Evolutionary conservation across 1,140 invertebrate genomes (phyloP).

Genomic region (Melitaea cinxia): DNA sequence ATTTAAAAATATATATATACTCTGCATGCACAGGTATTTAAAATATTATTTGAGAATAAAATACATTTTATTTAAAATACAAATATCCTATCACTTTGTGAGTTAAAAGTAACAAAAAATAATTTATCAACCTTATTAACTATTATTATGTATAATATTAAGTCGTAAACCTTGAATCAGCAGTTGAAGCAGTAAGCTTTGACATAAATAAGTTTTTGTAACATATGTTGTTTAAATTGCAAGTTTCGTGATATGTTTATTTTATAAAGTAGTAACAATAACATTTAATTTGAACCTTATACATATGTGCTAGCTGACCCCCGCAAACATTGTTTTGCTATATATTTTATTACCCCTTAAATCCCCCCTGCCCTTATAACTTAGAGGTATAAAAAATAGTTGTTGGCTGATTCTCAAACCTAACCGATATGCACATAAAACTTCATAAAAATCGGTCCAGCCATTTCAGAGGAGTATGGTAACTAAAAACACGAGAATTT

Average conservation of each 20-base stretch:
- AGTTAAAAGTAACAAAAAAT: no score
- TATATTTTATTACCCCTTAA: no score
- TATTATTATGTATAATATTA: constrained; percentile 5
- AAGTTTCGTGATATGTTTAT: constrained; percentile 53
- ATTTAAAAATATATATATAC: background rate
- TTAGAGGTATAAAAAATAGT: background rate
- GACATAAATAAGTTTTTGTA: constrained; percentile 51
- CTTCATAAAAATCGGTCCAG: no score
- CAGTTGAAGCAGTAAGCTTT: constrained; percentile 42
- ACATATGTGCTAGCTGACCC: background rate
- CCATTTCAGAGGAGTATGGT: no score
- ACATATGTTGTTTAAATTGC: constrained; percentile 64
- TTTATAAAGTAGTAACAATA: constrained; percentile 46
- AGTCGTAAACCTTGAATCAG: constrained; percentile 13
- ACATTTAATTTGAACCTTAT: constrained; percentile 17
- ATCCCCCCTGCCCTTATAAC: no score
- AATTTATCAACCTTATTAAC: no score
- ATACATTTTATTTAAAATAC: background rate
- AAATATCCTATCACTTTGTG: background rate
- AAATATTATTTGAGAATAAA: background rate
- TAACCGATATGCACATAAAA: no score
- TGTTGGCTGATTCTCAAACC: no score
- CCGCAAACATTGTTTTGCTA: no score
- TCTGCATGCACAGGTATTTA: background rate
- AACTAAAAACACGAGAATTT: no score